Evolutionary conservation across 2,113 vertebrate species (phyloP).

Genomic region (Cyrtonyx montezumae): DNA sequence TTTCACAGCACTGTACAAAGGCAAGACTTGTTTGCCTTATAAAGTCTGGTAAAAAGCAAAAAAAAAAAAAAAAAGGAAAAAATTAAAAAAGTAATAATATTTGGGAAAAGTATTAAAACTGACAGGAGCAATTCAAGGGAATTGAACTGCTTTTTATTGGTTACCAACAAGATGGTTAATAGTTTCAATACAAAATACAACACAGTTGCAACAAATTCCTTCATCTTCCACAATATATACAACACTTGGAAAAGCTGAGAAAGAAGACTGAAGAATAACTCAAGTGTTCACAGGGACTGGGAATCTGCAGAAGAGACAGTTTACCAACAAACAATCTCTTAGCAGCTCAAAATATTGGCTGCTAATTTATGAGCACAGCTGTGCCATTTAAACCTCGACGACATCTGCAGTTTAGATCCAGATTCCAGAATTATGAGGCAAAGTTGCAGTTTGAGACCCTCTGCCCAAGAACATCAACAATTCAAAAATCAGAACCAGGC

Average conservation of each 20-base stretch:
- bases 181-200: background rate
- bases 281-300: background rate
- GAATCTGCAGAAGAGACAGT: constrained; percentile 24
- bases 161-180: background rate
- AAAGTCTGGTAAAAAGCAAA: background rate
- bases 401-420: constrained; percentile 1
- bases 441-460: background rate
- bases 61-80: background rate
- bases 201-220: background rate
- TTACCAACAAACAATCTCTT: constrained; percentile 49
- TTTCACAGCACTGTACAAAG: constrained; percentile 36
- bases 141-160: background rate
- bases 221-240: background rate
- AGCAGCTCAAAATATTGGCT: constrained; percentile 38
- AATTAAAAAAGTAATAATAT: background rate
- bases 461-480: background rate
- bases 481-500: background rate
- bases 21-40: background rate
- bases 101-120: background rate
- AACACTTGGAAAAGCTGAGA: background rate
- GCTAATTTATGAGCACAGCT: constrained; percentile 54
- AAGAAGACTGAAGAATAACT: background rate
- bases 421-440: background rate
- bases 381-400: constrained; percentile 35
- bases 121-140: background rate